A percentile compares a stretch with the other conserved stretches of the same genome.
Conservation (phyloP, 1,140 invertebrate genomes). For the Orchesella cincta region DNA sequence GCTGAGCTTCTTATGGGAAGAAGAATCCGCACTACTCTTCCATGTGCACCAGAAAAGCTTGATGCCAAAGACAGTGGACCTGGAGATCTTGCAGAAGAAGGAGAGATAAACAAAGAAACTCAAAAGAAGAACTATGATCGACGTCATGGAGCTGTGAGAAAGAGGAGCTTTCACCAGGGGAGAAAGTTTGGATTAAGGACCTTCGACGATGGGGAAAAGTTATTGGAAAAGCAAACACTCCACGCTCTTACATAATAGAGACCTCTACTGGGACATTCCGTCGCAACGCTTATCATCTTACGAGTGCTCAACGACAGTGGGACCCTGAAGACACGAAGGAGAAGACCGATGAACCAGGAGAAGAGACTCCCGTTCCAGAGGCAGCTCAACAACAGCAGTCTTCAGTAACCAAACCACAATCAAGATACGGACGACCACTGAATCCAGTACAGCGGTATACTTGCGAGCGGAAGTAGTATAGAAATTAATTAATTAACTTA, state of each 20-base stretch:
- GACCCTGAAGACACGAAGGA: no score
- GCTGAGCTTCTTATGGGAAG: slow-evolving; percentile 31
- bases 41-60: background rate
- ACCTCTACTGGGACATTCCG: slow-evolving; percentile 18
- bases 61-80: background rate
- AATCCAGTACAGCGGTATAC: no score
- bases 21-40: background rate
- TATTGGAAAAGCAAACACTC: background rate
- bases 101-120: slow-evolving; percentile 22
- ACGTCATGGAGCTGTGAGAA: slow-evolving; percentile 37
- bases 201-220: slow-evolving; percentile 42
- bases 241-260: slow-evolving; percentile 41
- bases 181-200: slow-evolving; percentile 48
- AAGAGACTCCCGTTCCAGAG: no score
- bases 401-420: no score
- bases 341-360: no score
- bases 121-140: slow-evolving; percentile 35
- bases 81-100: background rate
- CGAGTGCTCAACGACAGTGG: background rate
- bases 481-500: no score
- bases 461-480: no score
- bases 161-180: background rate
- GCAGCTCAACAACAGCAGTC: no score
- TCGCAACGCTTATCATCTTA: background rate
- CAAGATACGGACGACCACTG: no score